A percentile compares a stretch with the other conserved stretches of the same genome.
Conservation (phyloP, 2,113 vertebrate genomes). For the Dipodomys merriami region DNA sequence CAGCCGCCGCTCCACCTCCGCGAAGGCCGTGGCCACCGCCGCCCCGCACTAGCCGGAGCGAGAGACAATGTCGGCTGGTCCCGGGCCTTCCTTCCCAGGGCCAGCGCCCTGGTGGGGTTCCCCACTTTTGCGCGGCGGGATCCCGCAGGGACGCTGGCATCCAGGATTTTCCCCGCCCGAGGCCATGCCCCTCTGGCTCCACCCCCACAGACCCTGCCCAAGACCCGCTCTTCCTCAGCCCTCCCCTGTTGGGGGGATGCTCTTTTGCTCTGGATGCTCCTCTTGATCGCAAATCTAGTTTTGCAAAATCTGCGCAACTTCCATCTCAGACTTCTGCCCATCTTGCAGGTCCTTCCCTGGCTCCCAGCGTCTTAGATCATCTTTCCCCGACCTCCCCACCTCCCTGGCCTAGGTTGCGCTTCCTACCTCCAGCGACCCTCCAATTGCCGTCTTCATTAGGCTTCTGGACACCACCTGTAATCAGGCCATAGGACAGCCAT, state of each 20-base stretch:
- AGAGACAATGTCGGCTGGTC: background rate
- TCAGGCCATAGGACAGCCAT: background rate
- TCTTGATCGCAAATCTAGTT: background rate
- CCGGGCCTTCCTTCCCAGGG: background rate
- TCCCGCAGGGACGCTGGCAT: too few relatives aligned
- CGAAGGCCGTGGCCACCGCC: slow-evolving; percentile 84
- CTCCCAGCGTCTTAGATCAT: background rate
- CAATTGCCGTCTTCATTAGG: slow-evolving; percentile 86
- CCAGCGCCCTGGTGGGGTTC: too few relatives aligned
- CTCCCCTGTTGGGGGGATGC: background rate
- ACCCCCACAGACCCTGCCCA: background rate
- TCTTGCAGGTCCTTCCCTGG: too few relatives aligned
- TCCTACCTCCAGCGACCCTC: slow-evolving; percentile 89
- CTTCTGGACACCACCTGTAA: slow-evolving; percentile 89
- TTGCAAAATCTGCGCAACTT: too few relatives aligned
- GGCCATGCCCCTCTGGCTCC: background rate
- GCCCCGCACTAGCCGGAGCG: slow-evolving; percentile 83
- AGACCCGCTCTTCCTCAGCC: too few relatives aligned
- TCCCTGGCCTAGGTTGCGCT: too few relatives aligned
- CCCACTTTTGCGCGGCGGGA: too few relatives aligned
- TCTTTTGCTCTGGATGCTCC: too few relatives aligned
- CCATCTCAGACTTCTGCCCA: rapidly evolving
- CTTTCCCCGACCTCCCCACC: background rate
- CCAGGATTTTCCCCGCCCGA: background rate
- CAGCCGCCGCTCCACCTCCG: slow-evolving; percentile 81